Conservation (phyloP, 2,797 vertebrate species). For the Mormyrus proboscirostris region DNA sequence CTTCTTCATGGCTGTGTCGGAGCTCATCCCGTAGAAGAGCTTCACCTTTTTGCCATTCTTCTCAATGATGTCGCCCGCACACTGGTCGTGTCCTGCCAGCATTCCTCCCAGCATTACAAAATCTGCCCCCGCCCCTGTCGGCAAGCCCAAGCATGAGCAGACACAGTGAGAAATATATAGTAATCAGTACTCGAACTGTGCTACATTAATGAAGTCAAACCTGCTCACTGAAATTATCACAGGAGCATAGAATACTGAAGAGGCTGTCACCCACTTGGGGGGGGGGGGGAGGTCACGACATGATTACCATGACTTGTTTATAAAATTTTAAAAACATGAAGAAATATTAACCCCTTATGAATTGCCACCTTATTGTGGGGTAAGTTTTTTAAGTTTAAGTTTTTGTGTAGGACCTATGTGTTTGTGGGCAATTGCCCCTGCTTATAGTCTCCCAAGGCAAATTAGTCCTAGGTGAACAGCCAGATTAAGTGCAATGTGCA, state of each 20-base stretch:
- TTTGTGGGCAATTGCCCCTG: background rate
- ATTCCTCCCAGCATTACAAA: conserved; percentile 99
- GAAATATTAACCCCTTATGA: background rate
- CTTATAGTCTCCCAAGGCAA: background rate
- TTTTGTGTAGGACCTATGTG: background rate
- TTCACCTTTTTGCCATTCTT: conserved; percentile 90
- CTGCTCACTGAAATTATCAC: background rate
- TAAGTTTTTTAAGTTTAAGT: background rate
- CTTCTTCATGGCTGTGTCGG: conserved; percentile 85
- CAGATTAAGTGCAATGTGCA: background rate
- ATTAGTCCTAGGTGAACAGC: background rate
- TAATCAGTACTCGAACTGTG: background rate
- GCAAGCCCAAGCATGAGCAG: background rate
- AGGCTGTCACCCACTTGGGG: background rate
- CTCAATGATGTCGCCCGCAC: conserved; percentile 83
- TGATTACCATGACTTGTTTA: background rate
- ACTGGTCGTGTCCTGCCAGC: conserved; percentile 93
- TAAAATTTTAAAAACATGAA: background rate
- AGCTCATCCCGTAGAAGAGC: conserved; percentile 98
- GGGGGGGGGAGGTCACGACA: background rate
- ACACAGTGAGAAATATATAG: background rate
- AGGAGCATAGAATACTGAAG: background rate
- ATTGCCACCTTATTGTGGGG: background rate
- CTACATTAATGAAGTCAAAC: background rate
- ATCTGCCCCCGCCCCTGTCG: conserved; percentile 86